These are phyloP conservation scores for Sebastiscus tertius DNA, from an alignment of 2,797 vertebrate species.

Conservation along the genomic window DNA sequence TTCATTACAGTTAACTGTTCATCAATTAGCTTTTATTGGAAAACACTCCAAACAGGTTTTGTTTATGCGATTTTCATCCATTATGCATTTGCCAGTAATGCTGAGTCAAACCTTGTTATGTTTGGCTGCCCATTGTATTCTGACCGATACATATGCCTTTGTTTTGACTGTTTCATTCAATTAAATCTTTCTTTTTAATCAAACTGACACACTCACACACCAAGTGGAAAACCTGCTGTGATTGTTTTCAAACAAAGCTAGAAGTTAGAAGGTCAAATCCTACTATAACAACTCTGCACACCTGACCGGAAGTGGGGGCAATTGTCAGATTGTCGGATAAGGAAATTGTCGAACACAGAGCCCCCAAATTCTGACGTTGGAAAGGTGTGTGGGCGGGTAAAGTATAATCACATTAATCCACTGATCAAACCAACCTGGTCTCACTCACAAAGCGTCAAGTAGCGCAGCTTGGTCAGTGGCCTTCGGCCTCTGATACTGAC, in stretches of 20 bases:
- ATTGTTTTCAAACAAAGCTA: background rate
- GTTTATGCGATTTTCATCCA: background rate
- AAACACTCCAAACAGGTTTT: background rate
- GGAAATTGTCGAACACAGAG: background rate
- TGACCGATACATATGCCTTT: background rate
- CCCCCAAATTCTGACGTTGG: too few relatives aligned
- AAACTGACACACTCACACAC: background rate
- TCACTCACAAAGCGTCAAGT: too few relatives aligned
- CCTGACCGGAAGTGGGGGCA: background rate
- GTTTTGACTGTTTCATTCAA: background rate
- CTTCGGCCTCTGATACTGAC: too few relatives aligned
- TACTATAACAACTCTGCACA: background rate
- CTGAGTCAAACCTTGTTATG: background rate
- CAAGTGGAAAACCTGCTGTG: background rate
- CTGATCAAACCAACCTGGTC: too few relatives aligned
- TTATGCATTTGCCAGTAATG: background rate
- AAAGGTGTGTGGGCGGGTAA: background rate
- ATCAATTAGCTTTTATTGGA: background rate
- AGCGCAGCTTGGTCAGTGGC: too few relatives aligned
- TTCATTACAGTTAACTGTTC: slow-evolving; percentile 6
- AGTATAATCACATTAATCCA: background rate
- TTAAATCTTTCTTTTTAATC: background rate
- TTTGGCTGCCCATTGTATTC: background rate
- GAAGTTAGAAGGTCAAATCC: background rate
- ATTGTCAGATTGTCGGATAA: background rate